phyloP scores from a whole-genome alignment of 1,140 invertebrate genomes.

The Lepidurus packardi region DNA sequence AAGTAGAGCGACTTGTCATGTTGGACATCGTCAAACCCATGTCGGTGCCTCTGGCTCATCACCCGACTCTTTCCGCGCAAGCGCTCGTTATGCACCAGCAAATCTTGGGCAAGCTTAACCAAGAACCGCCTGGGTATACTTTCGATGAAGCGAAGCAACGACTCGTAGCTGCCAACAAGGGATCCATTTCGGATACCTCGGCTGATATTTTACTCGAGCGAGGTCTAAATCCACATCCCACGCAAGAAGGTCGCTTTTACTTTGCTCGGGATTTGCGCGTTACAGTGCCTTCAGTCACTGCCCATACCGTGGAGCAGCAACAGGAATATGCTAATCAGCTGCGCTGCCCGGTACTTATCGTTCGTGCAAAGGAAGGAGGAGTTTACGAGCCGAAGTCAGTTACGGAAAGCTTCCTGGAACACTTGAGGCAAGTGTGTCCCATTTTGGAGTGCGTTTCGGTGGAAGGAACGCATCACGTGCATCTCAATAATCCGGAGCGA shows the following conservation, averaged over 20 bases:
- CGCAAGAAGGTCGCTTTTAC: slow-evolving; percentile 35
- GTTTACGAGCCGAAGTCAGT: slow-evolving; percentile 48
- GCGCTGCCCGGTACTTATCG: slow-evolving; percentile 66
- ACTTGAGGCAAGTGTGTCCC: slow-evolving; percentile 53
- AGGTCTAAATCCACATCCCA: slow-evolving; percentile 34
- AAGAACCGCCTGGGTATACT: slow-evolving; percentile 54
- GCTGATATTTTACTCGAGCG: slow-evolving; percentile 54
- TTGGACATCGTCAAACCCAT: slow-evolving; percentile 68
- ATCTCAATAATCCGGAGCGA: slow-evolving; percentile 67
- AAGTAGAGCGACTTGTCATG: slow-evolving; percentile 63
- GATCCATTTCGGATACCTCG: slow-evolving; percentile 44
- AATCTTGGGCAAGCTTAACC: slow-evolving; percentile 38
- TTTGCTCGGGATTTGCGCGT: slow-evolving; percentile 37
- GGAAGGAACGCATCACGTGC: slow-evolving; percentile 75
- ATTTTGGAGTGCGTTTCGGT: slow-evolving; percentile 63
- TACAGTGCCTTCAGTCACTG: slow-evolving; percentile 34
- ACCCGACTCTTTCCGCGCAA: slow-evolving; percentile 42
- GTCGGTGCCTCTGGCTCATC: slow-evolving; percentile 41
- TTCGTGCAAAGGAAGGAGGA: slow-evolving; percentile 56
- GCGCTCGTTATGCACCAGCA: slow-evolving; percentile 38
- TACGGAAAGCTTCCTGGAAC: slow-evolving; percentile 55
- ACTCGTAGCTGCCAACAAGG: slow-evolving; percentile 49
- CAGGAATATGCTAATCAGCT: slow-evolving; percentile 36
- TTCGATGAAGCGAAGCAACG: slow-evolving; percentile 52
- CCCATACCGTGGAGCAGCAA: slow-evolving; percentile 37